Base-by-base conservation (phyloP, 2,113 vertebrate genomes). In the Oxygymnocypris stewartii region DNA sequence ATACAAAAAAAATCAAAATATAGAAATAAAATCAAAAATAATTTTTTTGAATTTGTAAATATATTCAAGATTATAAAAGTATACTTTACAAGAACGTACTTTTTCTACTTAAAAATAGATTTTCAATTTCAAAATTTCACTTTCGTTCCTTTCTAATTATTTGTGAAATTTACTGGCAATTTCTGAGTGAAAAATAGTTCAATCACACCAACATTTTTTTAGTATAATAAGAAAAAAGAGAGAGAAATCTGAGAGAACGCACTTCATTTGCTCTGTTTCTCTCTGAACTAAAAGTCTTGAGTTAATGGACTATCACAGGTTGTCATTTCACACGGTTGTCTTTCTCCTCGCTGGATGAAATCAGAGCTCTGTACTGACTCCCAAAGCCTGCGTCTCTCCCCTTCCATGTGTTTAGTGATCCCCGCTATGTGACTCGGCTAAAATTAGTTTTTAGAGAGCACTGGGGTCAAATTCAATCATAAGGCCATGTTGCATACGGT, bases 381-480 rank as follows among this genome's bases (percentile, higher is more conserved):
- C 54, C 42, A 23, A 65, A 63, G 20, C 83, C 47, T 23, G 20
- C 20, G 35, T 57, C 65, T n/a, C 57, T 54, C 59, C 40, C 28
- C 54, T 18, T 76, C 28, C 65, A n/a, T 80, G 76, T 42, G 63
- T 71, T 16, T 44, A n/a, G 76, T 75, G 76, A 75, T 31, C 54
- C 28, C 63, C 49, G 14, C 2, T 73, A 23, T 82, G 71, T 77
- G 78, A 82, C 77, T 40, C 10, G 25, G 35, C 84, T 85, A 85
- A 81, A 88, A 49, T 59, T 88, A 85, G 87, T 73, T 57, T 69
- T 74, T 81, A 49, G 78, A 85, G 69, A 69, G 31, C 84, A 67
- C 78, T 13, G 42, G 84, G 74, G 78, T 88, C 78, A 67, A n/a
- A 77, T 88, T 85, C 87, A 23, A 31, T 65, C 87, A 67, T 54